These are phyloP conservation scores for Chymomyza fuscimana DNA, from an alignment of 2,888 invertebrate genomes.

Conservation along the genomic window DNA sequence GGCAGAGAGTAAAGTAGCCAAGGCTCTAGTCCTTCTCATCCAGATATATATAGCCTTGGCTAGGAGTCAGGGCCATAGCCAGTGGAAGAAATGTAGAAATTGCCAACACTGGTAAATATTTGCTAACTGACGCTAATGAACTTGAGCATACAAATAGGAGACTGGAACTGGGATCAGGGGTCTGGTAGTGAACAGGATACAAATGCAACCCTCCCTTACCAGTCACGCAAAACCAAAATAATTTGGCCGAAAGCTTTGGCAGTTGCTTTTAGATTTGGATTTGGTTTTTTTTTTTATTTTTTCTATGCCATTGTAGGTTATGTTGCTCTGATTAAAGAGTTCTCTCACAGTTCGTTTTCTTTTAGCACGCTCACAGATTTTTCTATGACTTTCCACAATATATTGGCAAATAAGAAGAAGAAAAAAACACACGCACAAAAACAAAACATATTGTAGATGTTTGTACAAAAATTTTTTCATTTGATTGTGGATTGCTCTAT, in stretches of 20 bases:
- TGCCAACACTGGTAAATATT: slow-evolving; percentile 67
- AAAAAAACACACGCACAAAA: neutral
- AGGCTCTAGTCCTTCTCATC: neutral
- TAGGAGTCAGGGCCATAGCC: neutral
- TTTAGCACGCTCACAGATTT: slow-evolving; percentile 7
- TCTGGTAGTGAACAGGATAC: too few species aligned
- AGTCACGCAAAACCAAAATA: slow-evolving; percentile 29
- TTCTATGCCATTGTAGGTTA: slow-evolving; percentile 3
- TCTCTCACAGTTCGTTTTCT: slow-evolving; percentile 22
- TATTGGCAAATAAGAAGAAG: neutral
- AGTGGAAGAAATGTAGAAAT: slow-evolving; percentile 39
- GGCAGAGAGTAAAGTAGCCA: slow-evolving; percentile 46
- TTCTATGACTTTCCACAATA: neutral
- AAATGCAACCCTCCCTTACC: neutral
- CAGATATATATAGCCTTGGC: neutral
- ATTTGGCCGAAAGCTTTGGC: slow-evolving; percentile 39
- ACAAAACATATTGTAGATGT: slow-evolving; percentile 30
- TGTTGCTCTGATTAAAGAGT: slow-evolving; percentile 58
- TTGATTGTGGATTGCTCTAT: neutral
- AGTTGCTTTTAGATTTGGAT: neutral
- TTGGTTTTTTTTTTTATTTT: neutral
- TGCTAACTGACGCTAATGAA: slow-evolving; percentile 72
- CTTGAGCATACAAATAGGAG: slow-evolving; percentile 65
- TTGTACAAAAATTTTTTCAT: slow-evolving; percentile 52
- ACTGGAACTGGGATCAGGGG: slow-evolving; percentile 8